These are phyloP conservation scores for Synergus laeviventris DNA, from an alignment of 2,888 invertebrate species.

Conservation along the genomic window DNA sequence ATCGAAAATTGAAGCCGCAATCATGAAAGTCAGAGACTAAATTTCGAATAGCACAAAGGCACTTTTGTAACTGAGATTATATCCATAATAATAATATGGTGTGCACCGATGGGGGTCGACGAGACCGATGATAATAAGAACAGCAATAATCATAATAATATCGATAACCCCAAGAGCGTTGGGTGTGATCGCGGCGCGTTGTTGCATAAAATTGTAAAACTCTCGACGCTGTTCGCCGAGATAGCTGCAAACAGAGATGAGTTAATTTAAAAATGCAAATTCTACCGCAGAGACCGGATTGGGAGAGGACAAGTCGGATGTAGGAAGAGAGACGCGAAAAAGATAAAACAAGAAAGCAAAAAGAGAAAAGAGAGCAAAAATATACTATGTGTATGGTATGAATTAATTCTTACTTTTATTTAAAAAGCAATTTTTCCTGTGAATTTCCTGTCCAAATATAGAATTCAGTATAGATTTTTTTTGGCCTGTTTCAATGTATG, in stretches of 20 bases:
- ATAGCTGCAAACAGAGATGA: conserved; percentile 75
- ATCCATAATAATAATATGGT: conserved; percentile 51
- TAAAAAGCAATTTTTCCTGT: not conserved
- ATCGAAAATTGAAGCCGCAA: not conserved
- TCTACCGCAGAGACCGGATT: conserved; percentile 61
- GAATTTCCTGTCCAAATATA: not conserved
- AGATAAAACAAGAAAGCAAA: conserved; percentile 46
- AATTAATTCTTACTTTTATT: no score
- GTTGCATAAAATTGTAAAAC: conserved; percentile 75
- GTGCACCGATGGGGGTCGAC: conserved; percentile 59
- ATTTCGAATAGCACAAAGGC: conserved; percentile 16
- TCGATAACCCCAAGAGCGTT: conserved; percentile 55
- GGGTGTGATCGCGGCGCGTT: conserved; percentile 59
- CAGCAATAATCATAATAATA: conserved; percentile 70
- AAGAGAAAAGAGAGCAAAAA: conserved; percentile 43
- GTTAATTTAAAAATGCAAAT: conserved; percentile 77
- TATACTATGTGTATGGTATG: no score
- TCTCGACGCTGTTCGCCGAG: conserved; percentile 61
- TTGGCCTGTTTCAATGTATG: not conserved
- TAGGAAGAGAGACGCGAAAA: conserved; percentile 39
- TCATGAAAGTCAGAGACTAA: conserved; percentile 14
- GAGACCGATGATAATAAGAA: conserved; percentile 67
- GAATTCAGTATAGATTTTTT: not conserved
- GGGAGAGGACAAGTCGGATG: conserved; percentile 40
- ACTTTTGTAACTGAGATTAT: conserved; percentile 48